phyloP scores from a whole-genome alignment of 1,140 invertebrate genomes.

The Asbolus verrucosus region DNA sequence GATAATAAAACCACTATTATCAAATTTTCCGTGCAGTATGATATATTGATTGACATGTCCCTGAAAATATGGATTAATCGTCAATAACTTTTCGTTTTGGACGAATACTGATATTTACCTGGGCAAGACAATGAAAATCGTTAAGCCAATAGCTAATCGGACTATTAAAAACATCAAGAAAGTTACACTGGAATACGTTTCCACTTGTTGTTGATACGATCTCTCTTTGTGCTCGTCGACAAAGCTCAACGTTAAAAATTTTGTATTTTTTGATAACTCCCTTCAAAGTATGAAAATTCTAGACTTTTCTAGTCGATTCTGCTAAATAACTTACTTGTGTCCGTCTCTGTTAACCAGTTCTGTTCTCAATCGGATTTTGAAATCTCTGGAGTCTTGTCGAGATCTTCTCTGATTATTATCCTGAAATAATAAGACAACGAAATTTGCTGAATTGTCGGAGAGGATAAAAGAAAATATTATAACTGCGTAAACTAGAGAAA shows the following conservation, averaged over 20 bases:
- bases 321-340: constrained; percentile 71
- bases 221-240: constrained; percentile 73
- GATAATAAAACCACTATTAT: constrained; percentile 16
- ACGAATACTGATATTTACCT: constrained; percentile 61
- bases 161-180: constrained; percentile 74
- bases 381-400: constrained; percentile 77
- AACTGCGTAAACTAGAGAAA: too few species aligned
- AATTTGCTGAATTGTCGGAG: background rate
- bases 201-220: constrained; percentile 74
- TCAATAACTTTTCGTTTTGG: background rate
- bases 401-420: constrained; percentile 58
- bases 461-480: background rate
- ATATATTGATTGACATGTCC: constrained; percentile 52
- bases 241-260: constrained; percentile 75
- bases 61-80: constrained; percentile 46
- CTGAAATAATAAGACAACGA: constrained; percentile 44
- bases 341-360: constrained; percentile 86
- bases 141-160: constrained; percentile 70
- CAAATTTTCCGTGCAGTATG: constrained; percentile 52
- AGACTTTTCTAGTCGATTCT: constrained; percentile 14
- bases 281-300: constrained; percentile 65
- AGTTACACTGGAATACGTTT: constrained; percentile 75
- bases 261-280: constrained; percentile 77
- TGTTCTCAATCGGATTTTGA: constrained; percentile 80
- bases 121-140: constrained; percentile 70